Conservation (phyloP, 2,888 invertebrate species). For the Eristalis intricaria region DNA sequence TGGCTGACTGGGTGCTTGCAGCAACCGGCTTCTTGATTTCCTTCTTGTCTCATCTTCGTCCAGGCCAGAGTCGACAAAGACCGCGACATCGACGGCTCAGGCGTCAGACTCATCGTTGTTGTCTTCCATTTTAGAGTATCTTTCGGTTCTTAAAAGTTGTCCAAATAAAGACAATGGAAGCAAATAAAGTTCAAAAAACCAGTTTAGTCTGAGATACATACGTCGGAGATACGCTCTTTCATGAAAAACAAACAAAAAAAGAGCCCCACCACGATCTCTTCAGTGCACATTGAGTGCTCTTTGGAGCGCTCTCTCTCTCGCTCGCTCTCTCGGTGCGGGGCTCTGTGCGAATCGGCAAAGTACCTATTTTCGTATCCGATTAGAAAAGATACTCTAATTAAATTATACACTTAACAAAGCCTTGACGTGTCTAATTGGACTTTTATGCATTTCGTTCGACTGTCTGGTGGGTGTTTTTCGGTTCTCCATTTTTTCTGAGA, state of each 20-base stretch:
- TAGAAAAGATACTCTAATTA: conserved; percentile 29
- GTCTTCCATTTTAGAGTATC: conserved; percentile 1
- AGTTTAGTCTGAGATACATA: conserved; percentile 12
- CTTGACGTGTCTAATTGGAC: conserved; percentile 19
- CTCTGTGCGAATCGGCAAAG: not conserved
- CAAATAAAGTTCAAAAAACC: conserved; percentile 45
- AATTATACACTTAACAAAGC: conserved; percentile 11
- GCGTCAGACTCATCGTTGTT: not conserved
- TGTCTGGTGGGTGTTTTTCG: conserved; percentile 4
- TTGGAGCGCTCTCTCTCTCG: not conserved
- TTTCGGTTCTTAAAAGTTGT: conserved; percentile 24
- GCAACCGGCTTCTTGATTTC: conserved; percentile 47
- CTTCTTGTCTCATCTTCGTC: conserved; percentile 14
- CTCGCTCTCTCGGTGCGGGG: not conserved
- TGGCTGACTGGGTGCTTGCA: conserved; percentile 9
- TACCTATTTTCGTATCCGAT: conserved; percentile 23
- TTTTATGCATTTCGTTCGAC: conserved; percentile 3
- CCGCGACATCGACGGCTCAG: not conserved
- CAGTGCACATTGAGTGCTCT: not conserved
- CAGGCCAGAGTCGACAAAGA: too few relatives aligned
- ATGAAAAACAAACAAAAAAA: not conserved
- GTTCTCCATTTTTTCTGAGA: not conserved
- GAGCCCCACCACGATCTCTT: not conserved
- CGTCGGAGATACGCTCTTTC: not conserved
- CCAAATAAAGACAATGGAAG: conserved; percentile 34